Conservation (phyloP, 2,888 invertebrate species). For the Drosophila neotestacea region DNA sequence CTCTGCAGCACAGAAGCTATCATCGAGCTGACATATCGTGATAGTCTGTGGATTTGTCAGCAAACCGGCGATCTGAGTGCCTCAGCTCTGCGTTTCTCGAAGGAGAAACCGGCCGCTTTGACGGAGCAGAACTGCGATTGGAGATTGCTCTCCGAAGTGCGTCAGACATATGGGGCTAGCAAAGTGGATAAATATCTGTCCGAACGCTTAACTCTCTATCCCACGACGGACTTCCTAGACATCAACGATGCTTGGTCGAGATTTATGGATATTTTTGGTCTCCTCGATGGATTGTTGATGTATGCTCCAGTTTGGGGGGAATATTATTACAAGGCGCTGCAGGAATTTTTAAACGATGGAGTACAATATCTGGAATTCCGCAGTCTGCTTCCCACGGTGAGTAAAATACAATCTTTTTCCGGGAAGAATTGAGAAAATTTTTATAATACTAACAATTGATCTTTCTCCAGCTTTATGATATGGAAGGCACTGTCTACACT, state of each 20-base stretch:
- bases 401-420: background rate
- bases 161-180: conserved; percentile 54
- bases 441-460: no score
- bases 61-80: conserved; percentile 47
- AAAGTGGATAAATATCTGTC: conserved; percentile 87
- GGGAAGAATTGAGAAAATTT: no score
- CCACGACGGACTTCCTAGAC: conserved; percentile 86
- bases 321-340: conserved; percentile 88
- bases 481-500: conserved; percentile 87
- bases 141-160: conserved; percentile 71
- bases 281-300: conserved; percentile 86
- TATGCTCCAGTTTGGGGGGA: conserved; percentile 89
- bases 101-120: conserved; percentile 42
- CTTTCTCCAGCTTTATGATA: conserved; percentile 87
- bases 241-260: conserved; percentile 87
- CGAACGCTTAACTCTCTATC: conserved; percentile 87
- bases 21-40: conserved; percentile 88
- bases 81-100: conserved; percentile 64
- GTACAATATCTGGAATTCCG: conserved; percentile 90
- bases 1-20: conserved; percentile 88
- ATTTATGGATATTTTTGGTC: conserved; percentile 87
- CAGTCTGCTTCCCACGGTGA: conserved; percentile 87
- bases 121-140: conserved; percentile 63
- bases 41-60: conserved; percentile 86
- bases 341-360: conserved; percentile 88